These are phyloP conservation scores for Rhopalosiphum maidis DNA, from an alignment of 1,140 invertebrate species.

Conservation along the genomic window DNA sequence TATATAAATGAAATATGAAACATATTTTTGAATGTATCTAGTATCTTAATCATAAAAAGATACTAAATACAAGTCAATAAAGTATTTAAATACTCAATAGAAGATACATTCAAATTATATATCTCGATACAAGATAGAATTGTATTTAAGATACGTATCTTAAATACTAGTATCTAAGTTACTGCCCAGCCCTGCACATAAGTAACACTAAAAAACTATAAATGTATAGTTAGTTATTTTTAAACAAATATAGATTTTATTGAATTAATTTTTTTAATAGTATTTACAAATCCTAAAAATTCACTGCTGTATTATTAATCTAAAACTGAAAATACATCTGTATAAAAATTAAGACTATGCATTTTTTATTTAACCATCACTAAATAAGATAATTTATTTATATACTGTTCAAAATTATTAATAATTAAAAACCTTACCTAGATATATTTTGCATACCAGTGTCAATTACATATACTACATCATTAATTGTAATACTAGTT, in stretches of 20 bases:
- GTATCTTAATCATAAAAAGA: no score
- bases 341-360: neutral
- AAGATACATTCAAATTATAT: no score
- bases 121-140: no score
- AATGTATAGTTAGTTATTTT: neutral
- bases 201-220: neutral
- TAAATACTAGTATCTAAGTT: no score
- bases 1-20: no score
- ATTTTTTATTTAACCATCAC: neutral
- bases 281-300: neutral
- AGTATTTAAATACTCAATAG: no score
- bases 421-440: slow-evolving; percentile 48
- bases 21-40: no score
- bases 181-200: no score
- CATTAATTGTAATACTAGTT: slow-evolving; percentile 89
- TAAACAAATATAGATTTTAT: neutral
- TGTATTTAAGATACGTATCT: no score
- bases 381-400: neutral
- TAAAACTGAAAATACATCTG: neutral
- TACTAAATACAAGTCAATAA: no score
- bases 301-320: neutral
- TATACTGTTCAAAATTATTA: neutral
- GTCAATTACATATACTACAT: slow-evolving; percentile 86
- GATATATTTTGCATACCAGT: slow-evolving; percentile 59
- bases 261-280: neutral